phyloP scores from a whole-genome alignment of 2,113 vertebrate species.

The Puffinus mauretanicus region DNA sequence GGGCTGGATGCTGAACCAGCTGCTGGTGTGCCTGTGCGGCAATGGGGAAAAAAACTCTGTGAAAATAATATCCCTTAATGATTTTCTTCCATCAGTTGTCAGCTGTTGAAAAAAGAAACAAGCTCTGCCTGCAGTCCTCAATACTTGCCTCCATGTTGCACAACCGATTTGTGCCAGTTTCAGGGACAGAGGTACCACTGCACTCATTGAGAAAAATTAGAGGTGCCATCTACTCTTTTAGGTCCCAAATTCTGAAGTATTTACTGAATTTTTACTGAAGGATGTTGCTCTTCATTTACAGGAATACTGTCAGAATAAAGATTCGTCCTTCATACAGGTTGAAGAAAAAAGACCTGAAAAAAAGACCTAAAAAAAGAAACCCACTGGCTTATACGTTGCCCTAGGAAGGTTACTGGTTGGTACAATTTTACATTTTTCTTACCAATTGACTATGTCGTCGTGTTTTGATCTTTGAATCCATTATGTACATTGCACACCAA shows the following conservation, averaged over 20 bases:
- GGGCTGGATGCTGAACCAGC: not conserved
- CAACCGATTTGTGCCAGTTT: not conserved
- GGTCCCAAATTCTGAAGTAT: not conserved
- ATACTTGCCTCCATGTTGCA: not conserved
- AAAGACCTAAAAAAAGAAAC: not conserved
- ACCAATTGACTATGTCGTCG: not conserved
- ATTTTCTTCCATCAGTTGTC: not conserved
- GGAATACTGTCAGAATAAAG: not conserved
- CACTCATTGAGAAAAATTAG: not conserved
- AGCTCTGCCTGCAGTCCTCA: not conserved
- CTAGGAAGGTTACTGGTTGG: not conserved
- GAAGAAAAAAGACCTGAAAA: not conserved
- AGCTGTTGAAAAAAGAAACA: not conserved
- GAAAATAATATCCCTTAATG: not conserved
- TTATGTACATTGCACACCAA: not conserved
- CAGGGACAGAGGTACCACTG: not conserved
- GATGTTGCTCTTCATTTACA: not conserved
- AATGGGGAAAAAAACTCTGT: not conserved
- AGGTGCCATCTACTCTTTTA: not conserved
- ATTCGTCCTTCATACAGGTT: not conserved
- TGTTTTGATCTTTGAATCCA: not conserved
- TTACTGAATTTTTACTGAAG: not conserved
- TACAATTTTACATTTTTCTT: not conserved
- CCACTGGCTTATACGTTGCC: not conserved
- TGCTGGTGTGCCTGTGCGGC: not conserved